Base-by-base conservation (phyloP, 1,140 invertebrate species). In the Scylla paramamosain region DNA sequence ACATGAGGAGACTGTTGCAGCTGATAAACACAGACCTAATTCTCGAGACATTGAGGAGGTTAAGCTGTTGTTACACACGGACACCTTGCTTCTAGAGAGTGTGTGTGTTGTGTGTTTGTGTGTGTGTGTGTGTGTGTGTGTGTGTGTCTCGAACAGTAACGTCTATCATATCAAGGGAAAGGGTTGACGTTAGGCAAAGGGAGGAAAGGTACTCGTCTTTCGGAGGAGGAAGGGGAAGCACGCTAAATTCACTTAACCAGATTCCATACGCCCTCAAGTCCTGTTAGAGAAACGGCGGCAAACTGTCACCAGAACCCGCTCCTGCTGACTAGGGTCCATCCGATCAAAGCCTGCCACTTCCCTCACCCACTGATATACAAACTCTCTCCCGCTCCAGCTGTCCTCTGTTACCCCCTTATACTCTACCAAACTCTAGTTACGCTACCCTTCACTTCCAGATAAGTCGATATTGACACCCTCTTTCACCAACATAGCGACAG, bases 211-310 rank as follows among this genome's bases (percentile, higher is more conserved):
- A 59, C 52, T 59, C 52, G 52, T 59, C 52, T 8, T 59, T 20
- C 52, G 25, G 67, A 8, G 25, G 67, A n/a, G 67, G 67, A 77
- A n/a, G 67, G 67, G 67, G 67, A 77, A n/a, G 67, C 67, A 77
- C 12, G 67, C 20, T 77, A 77, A 77, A 77, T 77, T 77, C 67
- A 77, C 67, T 77, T 77, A 77, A 77, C 67, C n/a, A 77, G 67
- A 77, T 77, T 77, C 67, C 67, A 77, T 77, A 77, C 67, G 67
- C 67, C 67, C 67, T 77, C 67, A 25, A 77, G 67, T 77, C n/a
- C 67, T 77, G 67, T 77, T 25, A 77, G n/a, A 77, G 67, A 25
- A 7, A 77, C n/a, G 67, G 25, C 67, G 67, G 10, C 20, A n/a
- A n/a, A 77, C 67, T n/a, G 67, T 77, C 67, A 77, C 67, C 20